A percentile compares a stretch with the other conserved stretches of the same genome.
Evolutionary conservation across 1,140 invertebrate genomes (phyloP).

Genomic region (Semibalanus balanoides): DNA sequence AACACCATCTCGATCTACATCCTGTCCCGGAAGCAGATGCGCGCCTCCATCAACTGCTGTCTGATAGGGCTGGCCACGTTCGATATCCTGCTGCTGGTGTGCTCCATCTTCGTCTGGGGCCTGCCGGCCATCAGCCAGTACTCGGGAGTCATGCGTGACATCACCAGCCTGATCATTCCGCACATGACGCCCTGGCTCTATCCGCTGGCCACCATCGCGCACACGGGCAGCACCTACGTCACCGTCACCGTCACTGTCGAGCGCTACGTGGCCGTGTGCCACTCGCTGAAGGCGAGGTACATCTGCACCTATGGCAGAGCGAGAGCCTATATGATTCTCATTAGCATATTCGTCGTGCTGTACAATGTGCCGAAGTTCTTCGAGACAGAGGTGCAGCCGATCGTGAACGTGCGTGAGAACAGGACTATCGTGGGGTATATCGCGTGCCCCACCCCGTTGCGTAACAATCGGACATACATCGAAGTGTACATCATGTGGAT

Average conservation of each 20-base stretch:
- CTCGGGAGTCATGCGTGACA: constrained; percentile 53
- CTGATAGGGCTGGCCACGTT: constrained; percentile 78
- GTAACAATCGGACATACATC: constrained; percentile 57
- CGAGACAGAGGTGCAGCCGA: neutral
- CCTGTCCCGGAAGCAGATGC: constrained; percentile 78
- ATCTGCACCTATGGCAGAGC: constrained; percentile 83
- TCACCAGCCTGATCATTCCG: constrained; percentile 57
- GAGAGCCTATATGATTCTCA: constrained; percentile 64
- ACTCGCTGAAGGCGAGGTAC: constrained; percentile 69
- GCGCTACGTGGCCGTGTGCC: constrained; percentile 89
- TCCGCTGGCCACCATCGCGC: constrained; percentile 71
- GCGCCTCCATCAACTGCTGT: constrained; percentile 83
- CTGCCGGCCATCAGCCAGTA: constrained; percentile 68
- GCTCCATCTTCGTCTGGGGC: constrained; percentile 72
- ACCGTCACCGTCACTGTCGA: constrained; percentile 91
- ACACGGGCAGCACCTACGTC: constrained; percentile 73
- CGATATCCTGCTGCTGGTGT: constrained; percentile 74
- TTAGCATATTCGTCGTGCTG: constrained; percentile 60
- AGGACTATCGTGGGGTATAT: neutral
- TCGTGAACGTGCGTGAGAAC: neutral
- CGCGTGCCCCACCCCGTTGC: constrained; percentile 30
- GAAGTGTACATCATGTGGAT: constrained; percentile 81
- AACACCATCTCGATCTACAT: constrained; percentile 83
- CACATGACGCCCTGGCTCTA: constrained; percentile 67
- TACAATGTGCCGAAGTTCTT: constrained; percentile 68